These are phyloP conservation scores for Drosophila suzukii DNA, from an alignment of 1,140 invertebrate species.

Conservation along the genomic window DNA sequence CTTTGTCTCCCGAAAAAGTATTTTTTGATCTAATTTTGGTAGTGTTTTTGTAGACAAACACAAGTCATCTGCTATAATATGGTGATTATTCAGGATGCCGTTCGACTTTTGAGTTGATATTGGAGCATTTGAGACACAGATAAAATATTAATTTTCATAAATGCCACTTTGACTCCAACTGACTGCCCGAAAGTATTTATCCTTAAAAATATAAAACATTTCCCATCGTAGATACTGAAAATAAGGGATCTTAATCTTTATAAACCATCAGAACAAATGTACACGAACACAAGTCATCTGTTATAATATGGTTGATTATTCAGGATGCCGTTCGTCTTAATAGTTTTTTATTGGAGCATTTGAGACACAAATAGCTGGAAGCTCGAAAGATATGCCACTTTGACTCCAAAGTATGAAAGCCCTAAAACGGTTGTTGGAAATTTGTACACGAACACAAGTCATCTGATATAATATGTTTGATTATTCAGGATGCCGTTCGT, in stretches of 20 bases:
- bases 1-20: not conserved
- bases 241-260: not conserved
- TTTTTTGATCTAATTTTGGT: not conserved
- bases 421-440: too few species aligned
- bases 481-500: constrained; percentile 65
- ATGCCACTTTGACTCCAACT: constrained; percentile 22
- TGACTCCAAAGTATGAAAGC: constrained; percentile 16
- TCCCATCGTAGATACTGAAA: not conserved
- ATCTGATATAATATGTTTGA: constrained; percentile 36
- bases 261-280: not conserved
- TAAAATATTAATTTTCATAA: not conserved
- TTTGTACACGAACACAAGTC: not conserved
- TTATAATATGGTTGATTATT: constrained; percentile 34
- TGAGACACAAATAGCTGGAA: constrained; percentile 33
- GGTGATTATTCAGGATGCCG: constrained; percentile 53
- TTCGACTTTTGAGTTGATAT: constrained; percentile 12
- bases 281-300: constrained; percentile 52
- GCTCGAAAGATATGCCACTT: constrained; percentile 34
- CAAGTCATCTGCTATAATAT: constrained; percentile 61
- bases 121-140: constrained; percentile 54
- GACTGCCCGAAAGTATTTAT: not conserved
- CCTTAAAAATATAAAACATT: not conserved
- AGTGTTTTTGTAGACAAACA: constrained; percentile 5
- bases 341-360: constrained; percentile 30
- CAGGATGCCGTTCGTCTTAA: constrained; percentile 48